Evolutionary conservation across 1,140 invertebrate genomes (phyloP).

Genomic region (Druon quercuslanigerum): DNA sequence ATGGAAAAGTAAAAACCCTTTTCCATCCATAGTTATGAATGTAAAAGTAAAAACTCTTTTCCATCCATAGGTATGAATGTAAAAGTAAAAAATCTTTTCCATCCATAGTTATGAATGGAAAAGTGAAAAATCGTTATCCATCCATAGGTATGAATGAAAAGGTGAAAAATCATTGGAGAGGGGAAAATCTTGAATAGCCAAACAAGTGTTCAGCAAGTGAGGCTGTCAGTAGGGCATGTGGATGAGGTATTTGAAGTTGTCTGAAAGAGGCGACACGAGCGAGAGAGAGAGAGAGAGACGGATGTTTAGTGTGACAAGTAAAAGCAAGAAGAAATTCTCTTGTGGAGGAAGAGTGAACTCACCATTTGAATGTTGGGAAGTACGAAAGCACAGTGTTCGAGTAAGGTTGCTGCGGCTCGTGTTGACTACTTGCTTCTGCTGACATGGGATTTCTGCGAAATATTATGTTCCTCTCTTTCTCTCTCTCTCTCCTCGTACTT

Average conservation of each 20-base stretch:
- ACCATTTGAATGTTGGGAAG: constrained; percentile 32
- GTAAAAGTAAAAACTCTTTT: too few species aligned
- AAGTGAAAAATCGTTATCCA: too few species aligned
- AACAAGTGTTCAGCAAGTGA: too few species aligned
- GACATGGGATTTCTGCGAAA: constrained; percentile 51
- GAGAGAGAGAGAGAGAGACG: not conserved
- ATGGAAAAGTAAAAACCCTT: too few species aligned
- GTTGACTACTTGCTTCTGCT: constrained; percentile 44
- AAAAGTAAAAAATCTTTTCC: too few species aligned
- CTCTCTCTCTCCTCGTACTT: constrained; percentile 33
- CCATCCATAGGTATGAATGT: too few species aligned
- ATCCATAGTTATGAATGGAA: too few species aligned
- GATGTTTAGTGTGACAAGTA: not conserved
- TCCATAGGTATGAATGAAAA: too few species aligned
- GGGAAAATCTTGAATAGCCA: too few species aligned
- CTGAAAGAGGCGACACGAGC: not conserved
- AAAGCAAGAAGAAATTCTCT: not conserved
- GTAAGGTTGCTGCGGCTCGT: constrained; percentile 7
- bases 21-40: too few species aligned
- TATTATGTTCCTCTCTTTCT: constrained; percentile 36
- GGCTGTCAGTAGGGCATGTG: too few species aligned
- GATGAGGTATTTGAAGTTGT: not conserved
- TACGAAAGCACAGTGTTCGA: not conserved
- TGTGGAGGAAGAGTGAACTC: constrained; percentile 11
- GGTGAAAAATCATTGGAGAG: too few species aligned